Evolutionary conservation across 2,113 vertebrate genomes (phyloP).

Genomic region (Uropsilus gracilis): DNA sequence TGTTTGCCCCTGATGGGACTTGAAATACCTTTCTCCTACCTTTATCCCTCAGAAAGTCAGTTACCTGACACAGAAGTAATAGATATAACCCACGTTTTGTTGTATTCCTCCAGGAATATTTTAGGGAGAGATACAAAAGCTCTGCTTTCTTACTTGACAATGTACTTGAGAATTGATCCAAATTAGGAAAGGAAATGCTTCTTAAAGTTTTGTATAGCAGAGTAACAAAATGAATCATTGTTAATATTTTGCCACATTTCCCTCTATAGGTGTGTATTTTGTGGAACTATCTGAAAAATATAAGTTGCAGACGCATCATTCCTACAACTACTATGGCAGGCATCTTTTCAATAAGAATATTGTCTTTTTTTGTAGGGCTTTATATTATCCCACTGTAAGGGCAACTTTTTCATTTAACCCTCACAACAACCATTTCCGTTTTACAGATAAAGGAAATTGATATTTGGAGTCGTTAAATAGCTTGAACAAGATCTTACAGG

Average conservation of each 20-base stretch:
- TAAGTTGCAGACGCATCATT: not conserved
- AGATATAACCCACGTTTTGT: not conserved
- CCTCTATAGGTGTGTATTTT: not conserved
- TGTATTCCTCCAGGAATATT: not conserved
- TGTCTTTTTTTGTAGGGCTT: not conserved
- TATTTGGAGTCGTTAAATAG: constrained; percentile 49
- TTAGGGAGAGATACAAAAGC: not conserved
- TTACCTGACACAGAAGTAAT: not conserved
- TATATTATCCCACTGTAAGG: not conserved
- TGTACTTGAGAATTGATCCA: not conserved
- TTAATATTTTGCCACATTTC: constrained; percentile 9
- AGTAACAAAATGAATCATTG: constrained; percentile 12
- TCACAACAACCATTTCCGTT: not conserved
- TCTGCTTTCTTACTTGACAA: not conserved
- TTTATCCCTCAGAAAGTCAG: not conserved
- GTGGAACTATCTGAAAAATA: constrained; percentile 17
- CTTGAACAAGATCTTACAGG: not conserved
- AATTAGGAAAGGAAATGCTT: constrained; percentile 23
- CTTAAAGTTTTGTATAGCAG: not conserved
- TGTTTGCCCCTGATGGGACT: no score
- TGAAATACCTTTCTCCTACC: not conserved
- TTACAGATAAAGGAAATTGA: constrained; percentile 47
- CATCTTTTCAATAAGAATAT: not conserved
- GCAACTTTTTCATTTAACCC: not conserved
- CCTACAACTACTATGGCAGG: not conserved